These are phyloP conservation scores for Sylvietta virens DNA, from an alignment of 2,113 vertebrate species.

Conservation along the genomic window DNA sequence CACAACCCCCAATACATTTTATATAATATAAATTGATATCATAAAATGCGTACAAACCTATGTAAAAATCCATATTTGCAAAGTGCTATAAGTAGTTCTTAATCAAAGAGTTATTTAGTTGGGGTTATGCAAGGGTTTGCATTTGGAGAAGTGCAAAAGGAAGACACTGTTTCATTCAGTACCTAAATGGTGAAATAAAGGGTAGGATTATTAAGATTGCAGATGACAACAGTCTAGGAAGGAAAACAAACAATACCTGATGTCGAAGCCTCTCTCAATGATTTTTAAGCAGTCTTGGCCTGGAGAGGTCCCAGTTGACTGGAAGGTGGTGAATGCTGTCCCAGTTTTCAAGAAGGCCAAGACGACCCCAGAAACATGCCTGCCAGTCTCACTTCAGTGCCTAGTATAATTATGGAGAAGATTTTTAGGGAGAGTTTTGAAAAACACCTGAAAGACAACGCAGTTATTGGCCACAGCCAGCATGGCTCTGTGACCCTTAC, in stretches of 20 bases:
- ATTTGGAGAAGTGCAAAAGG: background rate
- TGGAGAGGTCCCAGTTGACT: background rate
- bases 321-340: background rate
- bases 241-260: background rate
- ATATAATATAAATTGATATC: background rate
- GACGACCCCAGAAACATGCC: background rate
- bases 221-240: background rate
- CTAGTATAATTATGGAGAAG: background rate
- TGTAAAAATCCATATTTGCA: background rate
- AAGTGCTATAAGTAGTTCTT: background rate
- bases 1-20: background rate
- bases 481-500: rapidly evolving
- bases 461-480: background rate
- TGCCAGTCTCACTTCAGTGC: background rate
- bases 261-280: background rate
- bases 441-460: background rate
- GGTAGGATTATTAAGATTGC: background rate
- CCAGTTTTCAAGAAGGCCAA: background rate
- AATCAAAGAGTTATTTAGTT: background rate
- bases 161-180: background rate
- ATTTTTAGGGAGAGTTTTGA: background rate
- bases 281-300: background rate
- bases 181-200: background rate
- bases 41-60: background rate
- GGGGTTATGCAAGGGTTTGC: background rate